Evolutionary conservation across 2,113 vertebrate genomes (phyloP), one percentile per base, ranked within the genome.

Genomic region (Eurypyga helias): DNA sequence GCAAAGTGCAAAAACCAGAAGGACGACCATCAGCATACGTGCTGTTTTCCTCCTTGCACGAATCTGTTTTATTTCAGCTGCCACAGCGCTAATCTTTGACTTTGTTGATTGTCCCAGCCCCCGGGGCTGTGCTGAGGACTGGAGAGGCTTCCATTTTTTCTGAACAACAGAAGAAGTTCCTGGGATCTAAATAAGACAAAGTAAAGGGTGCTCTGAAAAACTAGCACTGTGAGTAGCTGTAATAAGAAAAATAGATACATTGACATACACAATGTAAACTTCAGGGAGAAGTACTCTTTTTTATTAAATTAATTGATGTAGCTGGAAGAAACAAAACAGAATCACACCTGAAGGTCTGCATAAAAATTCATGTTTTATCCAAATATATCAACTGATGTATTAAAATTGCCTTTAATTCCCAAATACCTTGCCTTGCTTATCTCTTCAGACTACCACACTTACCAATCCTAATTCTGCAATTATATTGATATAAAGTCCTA

Each of bases 41-140:
- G 99, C 99, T 14, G 99, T 99, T 98, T 99, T 99, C 90, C 99
- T 98, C 70, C 99, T 96, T 26, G 99, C 98, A 88, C 97, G 98
- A 94, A 99, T 98, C 98, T 99, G 99, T 98, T 99, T 99, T 97
- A 99, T 98, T 98, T 99, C 99, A 52, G 99, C 99, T 33, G 99
- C 98, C 75, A 99, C 98, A 2, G 98, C 97, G 4, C 98, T 99
- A 85, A 98, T 99, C 95, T 98, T 98, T 77, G 99, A 97, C 90
- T 98, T 98, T 41, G 97, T 97, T 9, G 98, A 97, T 89, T 99
- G 98, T 48, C 98, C 98, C 2, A 93, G 88, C 4, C 97, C 98
- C 14, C 97, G 83, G 23, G 96, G 72, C 45, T 98, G 98, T 41
- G 98, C 90, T 6, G 98, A 96, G 48, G 98, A 98, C 76, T 99